Percentiles rank a stretch among this genome's conserved stretches.
Conservation (phyloP, 1,140 invertebrate genomes). For the Aphidius ervi region DNA sequence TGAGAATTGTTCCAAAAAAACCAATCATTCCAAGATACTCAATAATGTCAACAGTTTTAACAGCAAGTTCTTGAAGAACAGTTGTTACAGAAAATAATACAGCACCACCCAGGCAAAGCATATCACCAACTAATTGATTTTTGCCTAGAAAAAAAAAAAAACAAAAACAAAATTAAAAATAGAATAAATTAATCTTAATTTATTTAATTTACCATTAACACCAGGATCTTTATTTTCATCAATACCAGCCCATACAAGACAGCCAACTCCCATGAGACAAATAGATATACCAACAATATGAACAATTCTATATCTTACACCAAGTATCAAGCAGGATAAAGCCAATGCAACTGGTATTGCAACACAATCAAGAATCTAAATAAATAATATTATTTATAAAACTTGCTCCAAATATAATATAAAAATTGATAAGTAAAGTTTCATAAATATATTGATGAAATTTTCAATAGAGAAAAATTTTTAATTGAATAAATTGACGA, state of each 20-base stretch:
- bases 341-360: slow-evolving; percentile 78
- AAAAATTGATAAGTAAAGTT: too few relatives aligned
- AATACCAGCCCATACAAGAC: slow-evolving; percentile 79
- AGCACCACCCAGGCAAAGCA: slow-evolving; percentile 78
- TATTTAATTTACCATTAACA: slow-evolving; percentile 53
- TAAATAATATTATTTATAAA: not conserved
- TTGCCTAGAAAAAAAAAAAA: slow-evolving; percentile 58
- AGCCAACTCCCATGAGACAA: slow-evolving; percentile 77
- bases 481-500: too few relatives aligned
- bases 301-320: slow-evolving; percentile 66
- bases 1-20: slow-evolving; percentile 75
- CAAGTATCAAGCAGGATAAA: slow-evolving; percentile 67
- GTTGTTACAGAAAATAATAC: slow-evolving; percentile 78
- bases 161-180: slow-evolving; percentile 15
- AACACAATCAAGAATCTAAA: slow-evolving; percentile 78
- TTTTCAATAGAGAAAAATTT: too few relatives aligned
- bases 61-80: slow-evolving; percentile 77
- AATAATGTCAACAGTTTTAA: slow-evolving; percentile 73
- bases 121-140: slow-evolving; percentile 77
- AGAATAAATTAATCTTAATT: slow-evolving; percentile 16
- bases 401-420: too few relatives aligned
- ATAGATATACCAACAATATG: slow-evolving; percentile 79
- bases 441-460: too few relatives aligned
- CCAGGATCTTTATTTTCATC: slow-evolving; percentile 58
- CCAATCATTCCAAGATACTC: slow-evolving; percentile 86